phyloP scores from a whole-genome alignment of 2,888 invertebrate genomes.

The Temnothorax rugatulus region DNA sequence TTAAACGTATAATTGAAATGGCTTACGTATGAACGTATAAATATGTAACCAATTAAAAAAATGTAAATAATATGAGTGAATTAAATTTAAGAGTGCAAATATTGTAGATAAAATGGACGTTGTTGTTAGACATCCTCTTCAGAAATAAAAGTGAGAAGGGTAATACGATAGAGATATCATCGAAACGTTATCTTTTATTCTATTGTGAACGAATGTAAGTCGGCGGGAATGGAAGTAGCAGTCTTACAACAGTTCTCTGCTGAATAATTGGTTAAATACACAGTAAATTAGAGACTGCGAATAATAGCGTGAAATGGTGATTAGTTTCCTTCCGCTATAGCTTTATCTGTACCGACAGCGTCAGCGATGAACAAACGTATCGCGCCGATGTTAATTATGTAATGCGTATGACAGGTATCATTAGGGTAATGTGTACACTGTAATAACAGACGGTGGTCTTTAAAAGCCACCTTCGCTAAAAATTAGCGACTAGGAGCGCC shows the following conservation, averaged over 20 bases:
- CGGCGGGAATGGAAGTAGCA: background rate
- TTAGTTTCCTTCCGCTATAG: background rate
- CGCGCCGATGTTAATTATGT: slow-evolving; percentile 48
- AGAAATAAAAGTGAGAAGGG: background rate
- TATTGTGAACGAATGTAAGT: background rate
- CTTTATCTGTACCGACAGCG: background rate
- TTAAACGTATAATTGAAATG: background rate
- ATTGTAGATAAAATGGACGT: background rate
- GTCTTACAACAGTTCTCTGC: background rate
- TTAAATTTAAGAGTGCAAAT: background rate
- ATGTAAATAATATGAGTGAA: background rate
- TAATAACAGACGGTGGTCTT: slow-evolving; percentile 39
- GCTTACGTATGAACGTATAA: background rate
- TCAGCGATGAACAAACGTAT: slow-evolving; percentile 40
- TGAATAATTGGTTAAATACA: slow-evolving; percentile 42
- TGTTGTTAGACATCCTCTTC: background rate
- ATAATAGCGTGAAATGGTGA: slow-evolving; percentile 33
- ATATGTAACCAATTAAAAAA: background rate
- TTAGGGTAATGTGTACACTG: slow-evolving; percentile 48
- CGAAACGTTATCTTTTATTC: background rate
- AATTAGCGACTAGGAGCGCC: slow-evolving; percentile 59
- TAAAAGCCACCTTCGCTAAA: slow-evolving; percentile 52
- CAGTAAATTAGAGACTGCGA: slow-evolving; percentile 17
- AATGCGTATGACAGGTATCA: slow-evolving; percentile 50
- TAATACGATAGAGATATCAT: background rate